A percentile compares a stretch with the other conserved stretches of the same genome.
These are phyloP conservation scores for Cyanoderma ruficeps DNA, from an alignment of 2,113 vertebrate genomes.

Conservation along the genomic window DNA sequence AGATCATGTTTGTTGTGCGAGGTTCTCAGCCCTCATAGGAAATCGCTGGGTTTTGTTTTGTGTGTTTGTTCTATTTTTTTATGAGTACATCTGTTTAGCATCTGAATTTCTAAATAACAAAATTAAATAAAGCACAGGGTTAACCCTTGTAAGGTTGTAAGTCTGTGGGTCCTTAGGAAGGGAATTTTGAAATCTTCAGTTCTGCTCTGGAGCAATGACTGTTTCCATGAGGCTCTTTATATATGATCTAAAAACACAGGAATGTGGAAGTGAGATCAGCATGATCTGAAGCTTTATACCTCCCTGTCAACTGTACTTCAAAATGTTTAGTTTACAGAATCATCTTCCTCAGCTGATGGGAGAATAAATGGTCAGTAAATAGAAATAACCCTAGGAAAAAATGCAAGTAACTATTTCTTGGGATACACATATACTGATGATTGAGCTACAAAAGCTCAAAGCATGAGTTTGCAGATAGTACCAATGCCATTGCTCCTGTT, in stretches of 20 bases:
- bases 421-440: not conserved
- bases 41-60: not conserved
- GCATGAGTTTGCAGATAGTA: not conserved
- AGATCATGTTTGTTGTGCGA: not conserved
- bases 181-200: not conserved
- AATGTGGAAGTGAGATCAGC: not conserved
- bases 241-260: not conserved
- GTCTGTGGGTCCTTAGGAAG: not conserved
- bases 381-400: not conserved
- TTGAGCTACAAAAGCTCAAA: not conserved
- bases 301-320: not conserved
- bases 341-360: not conserved
- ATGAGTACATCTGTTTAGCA: slow-evolving; percentile 27
- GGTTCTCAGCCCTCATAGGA: slow-evolving; percentile 49
- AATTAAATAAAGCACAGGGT: slow-evolving; percentile 10
- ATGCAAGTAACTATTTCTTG: not conserved
- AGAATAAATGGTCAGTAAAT: not conserved
- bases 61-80: not conserved
- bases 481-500: not conserved
- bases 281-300: not conserved
- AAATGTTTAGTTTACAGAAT: not conserved
- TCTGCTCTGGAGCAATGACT: not conserved
- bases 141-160: not conserved
- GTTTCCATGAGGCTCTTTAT: not conserved
- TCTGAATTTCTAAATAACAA: slow-evolving; percentile 46